Percentiles rank a stretch among this genome's conserved stretches.
Conservation (phyloP, 2,888 invertebrate genomes). For the Lasioglossum villosulum region DNA sequence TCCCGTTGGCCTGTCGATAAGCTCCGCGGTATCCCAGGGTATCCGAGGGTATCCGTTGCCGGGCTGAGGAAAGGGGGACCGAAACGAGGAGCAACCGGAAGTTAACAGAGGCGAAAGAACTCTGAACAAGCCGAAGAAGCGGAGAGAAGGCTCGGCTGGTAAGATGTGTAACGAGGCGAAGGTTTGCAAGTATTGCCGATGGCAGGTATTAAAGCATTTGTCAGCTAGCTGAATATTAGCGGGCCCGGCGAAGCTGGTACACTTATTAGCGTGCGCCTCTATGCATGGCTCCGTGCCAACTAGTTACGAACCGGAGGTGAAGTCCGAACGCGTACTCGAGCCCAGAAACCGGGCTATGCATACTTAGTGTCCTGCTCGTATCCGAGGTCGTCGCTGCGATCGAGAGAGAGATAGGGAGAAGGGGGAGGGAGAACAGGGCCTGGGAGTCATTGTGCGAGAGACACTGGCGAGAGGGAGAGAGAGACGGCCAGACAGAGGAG, state of each 20-base stretch:
- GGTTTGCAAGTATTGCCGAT: constrained; percentile 75
- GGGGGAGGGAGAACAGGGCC: background rate
- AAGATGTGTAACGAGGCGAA: constrained; percentile 52
- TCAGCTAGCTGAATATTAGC: constrained; percentile 80
- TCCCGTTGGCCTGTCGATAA: constrained; percentile 54
- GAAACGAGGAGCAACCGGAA: constrained; percentile 17
- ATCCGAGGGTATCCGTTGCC: background rate
- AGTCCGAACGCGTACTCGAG: constrained; percentile 74
- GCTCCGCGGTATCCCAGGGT: constrained; percentile 1
- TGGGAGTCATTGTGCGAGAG: constrained; percentile 4
- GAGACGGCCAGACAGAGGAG: background rate
- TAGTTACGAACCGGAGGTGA: constrained; percentile 79
- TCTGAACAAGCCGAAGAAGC: constrained; percentile 11
- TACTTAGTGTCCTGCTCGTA: constrained; percentile 65
- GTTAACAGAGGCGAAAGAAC: constrained; percentile 42
- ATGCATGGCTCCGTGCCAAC: constrained; percentile 82
- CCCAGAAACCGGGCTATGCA: constrained; percentile 69
- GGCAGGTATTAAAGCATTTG: constrained; percentile 83
- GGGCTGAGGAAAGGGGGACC: background rate
- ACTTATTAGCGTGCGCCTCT: constrained; percentile 79
- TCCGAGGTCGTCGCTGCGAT: constrained; percentile 37
- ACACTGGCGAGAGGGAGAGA: background rate
- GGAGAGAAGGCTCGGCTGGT: background rate
- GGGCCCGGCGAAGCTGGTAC: constrained; percentile 59
- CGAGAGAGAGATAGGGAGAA: background rate